These are phyloP conservation scores for Monochamus saltuarius DNA, from an alignment of 1,140 invertebrate species.

Conservation along the genomic window DNA sequence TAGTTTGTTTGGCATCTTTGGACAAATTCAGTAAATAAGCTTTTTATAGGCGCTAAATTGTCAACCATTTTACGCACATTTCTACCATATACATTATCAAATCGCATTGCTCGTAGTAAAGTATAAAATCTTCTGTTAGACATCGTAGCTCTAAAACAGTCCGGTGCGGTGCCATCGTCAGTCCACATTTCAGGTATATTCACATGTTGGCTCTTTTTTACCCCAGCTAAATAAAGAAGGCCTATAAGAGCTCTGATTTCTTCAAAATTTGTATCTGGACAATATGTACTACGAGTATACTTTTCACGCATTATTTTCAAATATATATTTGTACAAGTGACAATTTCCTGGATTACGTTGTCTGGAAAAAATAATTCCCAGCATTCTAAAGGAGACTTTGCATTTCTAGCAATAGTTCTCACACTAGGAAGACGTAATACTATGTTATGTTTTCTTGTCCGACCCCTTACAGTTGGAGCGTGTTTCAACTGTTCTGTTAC, in stretches of 20 bases:
- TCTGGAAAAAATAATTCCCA: conserved; percentile 8
- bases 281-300: not conserved
- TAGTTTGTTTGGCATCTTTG: conserved; percentile 11
- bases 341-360: not conserved
- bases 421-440: not conserved
- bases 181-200: conserved; percentile 14
- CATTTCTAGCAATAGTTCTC: conserved; percentile 3
- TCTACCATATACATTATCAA: conserved; percentile 15
- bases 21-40: conserved; percentile 19
- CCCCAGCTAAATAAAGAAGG: conserved; percentile 10
- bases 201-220: conserved; percentile 1
- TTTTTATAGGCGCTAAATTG: conserved; percentile 14
- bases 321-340: no score
- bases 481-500: not conserved
- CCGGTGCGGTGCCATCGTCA: not conserved
- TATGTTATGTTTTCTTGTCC: not conserved
- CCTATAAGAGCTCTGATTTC: conserved; percentile 5
- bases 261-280: not conserved
- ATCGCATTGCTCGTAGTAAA: conserved; percentile 3
- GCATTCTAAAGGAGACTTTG: not conserved
- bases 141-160: conserved; percentile 16
- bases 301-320: not conserved
- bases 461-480: not conserved
- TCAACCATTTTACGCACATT: not conserved
- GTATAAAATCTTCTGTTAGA: conserved; percentile 12